Evolutionary conservation across 2,888 invertebrate genomes (phyloP).

Genomic region (Himalopsyche anomala): DNA sequence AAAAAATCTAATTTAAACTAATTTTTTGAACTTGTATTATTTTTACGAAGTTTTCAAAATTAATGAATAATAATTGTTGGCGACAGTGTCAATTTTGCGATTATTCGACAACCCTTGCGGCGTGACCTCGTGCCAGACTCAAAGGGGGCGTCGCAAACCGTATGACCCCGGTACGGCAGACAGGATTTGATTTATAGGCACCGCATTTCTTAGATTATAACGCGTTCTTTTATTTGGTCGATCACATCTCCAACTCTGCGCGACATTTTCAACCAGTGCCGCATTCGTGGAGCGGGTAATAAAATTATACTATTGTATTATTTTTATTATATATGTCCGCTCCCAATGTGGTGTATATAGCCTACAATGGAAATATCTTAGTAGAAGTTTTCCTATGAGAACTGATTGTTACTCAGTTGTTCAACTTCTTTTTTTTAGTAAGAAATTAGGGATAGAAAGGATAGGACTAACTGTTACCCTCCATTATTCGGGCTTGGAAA

Average conservation of each 20-base stretch:
- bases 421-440: background rate
- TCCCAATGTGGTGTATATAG: too few relatives aligned
- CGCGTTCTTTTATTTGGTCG: conserved; percentile 32
- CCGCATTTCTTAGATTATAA: conserved; percentile 39
- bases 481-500: too few relatives aligned
- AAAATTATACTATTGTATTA: too few relatives aligned
- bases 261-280: background rate
- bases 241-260: conserved; percentile 10
- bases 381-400: background rate
- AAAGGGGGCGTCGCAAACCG: background rate
- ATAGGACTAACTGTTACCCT: too few relatives aligned
- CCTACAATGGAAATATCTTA: background rate
- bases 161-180: conserved; percentile 8
- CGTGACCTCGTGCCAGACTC: conserved; percentile 1
- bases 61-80: too few relatives aligned
- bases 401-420: background rate
- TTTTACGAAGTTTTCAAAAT: too few relatives aligned
- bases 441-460: too few relatives aligned
- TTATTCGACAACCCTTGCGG: background rate
- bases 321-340: background rate
- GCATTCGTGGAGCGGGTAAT: background rate
- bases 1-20: too few relatives aligned
- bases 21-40: too few relatives aligned
- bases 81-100: background rate
- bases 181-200: conserved; percentile 6